A percentile compares a stretch with the other conserved stretches of the same genome.
phyloP scores from a whole-genome alignment of 1,140 invertebrate genomes.

The Ostrea denselamellosa region DNA sequence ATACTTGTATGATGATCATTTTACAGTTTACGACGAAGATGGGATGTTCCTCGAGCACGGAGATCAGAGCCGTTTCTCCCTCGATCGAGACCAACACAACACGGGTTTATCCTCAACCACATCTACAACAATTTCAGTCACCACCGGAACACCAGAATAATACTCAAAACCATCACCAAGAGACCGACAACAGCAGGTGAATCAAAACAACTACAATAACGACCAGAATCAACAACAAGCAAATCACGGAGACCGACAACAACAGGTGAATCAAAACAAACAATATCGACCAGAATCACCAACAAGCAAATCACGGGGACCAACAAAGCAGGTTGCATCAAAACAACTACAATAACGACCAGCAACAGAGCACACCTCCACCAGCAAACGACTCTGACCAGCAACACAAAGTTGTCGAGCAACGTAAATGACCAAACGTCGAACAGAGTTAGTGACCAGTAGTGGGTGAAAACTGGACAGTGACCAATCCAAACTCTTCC shows the following conservation, averaged over 20 bases:
- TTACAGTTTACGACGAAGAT: neutral
- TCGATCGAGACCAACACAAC: neutral
- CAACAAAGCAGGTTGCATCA: neutral
- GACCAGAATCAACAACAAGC: constrained; percentile 28
- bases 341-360: neutral
- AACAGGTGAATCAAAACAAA: too few species aligned
- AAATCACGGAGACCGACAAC: neutral
- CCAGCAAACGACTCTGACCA: neutral
- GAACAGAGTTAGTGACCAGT: neutral
- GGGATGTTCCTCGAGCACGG: constrained; percentile 38
- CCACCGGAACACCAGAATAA: too few species aligned
- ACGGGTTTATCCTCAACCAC: neutral
- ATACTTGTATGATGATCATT: too few species aligned
- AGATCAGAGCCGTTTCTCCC: constrained; percentile 28
- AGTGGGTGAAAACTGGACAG: neutral
- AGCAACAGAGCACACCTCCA: neutral
- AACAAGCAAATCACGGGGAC: neutral
- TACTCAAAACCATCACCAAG: too few species aligned
- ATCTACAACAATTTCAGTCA: constrained; percentile 9
- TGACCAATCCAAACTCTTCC: neutral
- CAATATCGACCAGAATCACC: too few species aligned
- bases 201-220: too few species aligned
- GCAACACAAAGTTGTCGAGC: neutral
- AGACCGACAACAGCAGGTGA: too few species aligned
- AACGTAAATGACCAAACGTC: neutral